Evolutionary conservation across 2,113 vertebrate genomes (phyloP), one percentile per base, ranked within the genome.

Genomic region (Tachysurus vachellii): DNA sequence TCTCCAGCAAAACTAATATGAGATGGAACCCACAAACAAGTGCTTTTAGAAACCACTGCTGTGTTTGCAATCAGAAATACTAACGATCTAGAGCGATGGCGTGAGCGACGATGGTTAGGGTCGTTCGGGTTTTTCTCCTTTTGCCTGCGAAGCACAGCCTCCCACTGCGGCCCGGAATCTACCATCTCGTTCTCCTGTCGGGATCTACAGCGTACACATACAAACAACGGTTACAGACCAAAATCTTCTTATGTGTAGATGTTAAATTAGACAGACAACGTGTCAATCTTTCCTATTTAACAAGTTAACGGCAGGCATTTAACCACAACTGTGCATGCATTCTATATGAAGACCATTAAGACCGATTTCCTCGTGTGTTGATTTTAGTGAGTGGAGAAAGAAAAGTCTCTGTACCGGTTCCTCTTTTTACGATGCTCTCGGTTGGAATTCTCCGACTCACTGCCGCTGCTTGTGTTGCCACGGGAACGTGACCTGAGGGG

Each of bases 391-490:
- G 11, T 76, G 36, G 11, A 36, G 23, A 47, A 50, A 57, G 75
- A 10, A n/a, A 80, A 59, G 54, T 23, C 53, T 10, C n/a, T 85
- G 44, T 91, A 97, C 96, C 96, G 96, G 91, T 97, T 96, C 90
- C 96, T 95, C 90, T 96, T 97, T 91, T 97, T 97, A 85, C 96
- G 94, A 87, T 97, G 96, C 10, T 97, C 97, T 89, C 96, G 93
- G 86, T 93, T 96, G 84, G 96, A 97, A 90, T 96, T 96, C 93
- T 97, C 97, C 0, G 97, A 97, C 85, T 97, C 97, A 75, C 96
- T 97, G 44, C 96, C 97, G 68, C 97, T 97, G 92, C 97, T 97
- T 82, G 97, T 97, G 92, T 97, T 96, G 91, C 96, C 97, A 85
- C 96, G 97, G 83, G 97, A 97, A 64, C 96, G 95, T 5, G 96